Evolutionary conservation across 2,113 vertebrate species (phyloP), one percentile per base, ranked within the genome.

Genomic region (Psophia crepitans): DNA sequence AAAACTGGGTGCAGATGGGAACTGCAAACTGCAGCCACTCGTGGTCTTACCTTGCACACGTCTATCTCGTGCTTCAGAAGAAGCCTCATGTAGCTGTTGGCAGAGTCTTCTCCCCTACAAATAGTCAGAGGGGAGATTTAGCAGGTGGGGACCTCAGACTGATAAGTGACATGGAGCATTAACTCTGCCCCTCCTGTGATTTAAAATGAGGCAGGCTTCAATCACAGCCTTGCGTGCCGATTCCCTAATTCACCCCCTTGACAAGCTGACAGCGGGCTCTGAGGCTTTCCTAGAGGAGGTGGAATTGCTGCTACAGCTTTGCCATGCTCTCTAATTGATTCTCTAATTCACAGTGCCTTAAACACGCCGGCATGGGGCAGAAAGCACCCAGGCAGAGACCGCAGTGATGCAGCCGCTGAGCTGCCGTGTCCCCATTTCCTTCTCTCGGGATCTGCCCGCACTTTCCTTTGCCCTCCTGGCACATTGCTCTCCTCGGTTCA

Each of bases 141-240:
- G 60, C 37, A 49, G 28, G 37, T 16, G 68, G 68, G 54, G 48
- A 41, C 27, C 30, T 35, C 54, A 77, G 48, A 26, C 28, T 39
- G 44, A 41, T 28, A 61, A 75, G 27, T 18, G 12, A 57, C 1
- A 2, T 30, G 39, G 39, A 77, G 33, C 26, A 49, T 64, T 35
- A 56, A n/a, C 39, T 39, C 35, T 58, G 35, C 11, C 19, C 24
- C 46, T 51, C 16, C 28, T 14, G 6, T 61, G n/a, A 27, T 44
- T 76, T 68, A 43, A 54, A 84, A 30, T 12, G 28, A 75, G 35
- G 18, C 12, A 37, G 51, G 53, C 23, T 80, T 70, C 4, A 2
- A 9, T 30, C 69, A 10, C 16, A 24, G 4, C 24, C 27, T 75
- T n/a, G n/a, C 21, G 5, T 19, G 20, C 39, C 0, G 0, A 12